Conservation (phyloP, 1,140 invertebrate species). For the Rhyacophila brunnea region DNA sequence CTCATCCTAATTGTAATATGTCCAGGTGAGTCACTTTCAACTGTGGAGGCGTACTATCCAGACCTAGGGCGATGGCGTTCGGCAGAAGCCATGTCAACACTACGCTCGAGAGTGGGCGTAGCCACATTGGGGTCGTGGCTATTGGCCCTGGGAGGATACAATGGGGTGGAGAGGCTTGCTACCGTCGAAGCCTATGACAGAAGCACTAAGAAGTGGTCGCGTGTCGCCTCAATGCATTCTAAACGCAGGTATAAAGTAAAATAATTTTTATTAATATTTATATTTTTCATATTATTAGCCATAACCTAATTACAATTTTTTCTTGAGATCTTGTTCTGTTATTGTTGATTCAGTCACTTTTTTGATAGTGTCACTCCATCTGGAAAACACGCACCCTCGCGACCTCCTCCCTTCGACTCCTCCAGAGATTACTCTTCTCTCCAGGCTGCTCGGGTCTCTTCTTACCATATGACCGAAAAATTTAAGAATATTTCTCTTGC, state of each 20-base stretch:
- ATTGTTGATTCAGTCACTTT: too few relatives aligned
- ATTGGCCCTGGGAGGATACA: conserved; percentile 77
- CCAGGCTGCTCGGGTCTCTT: too few relatives aligned
- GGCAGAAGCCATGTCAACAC: conserved; percentile 83
- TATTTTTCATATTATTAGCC: too few relatives aligned
- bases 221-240: conserved; percentile 79
- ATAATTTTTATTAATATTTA: too few relatives aligned
- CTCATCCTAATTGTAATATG: conserved; percentile 7
- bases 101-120: conserved; percentile 81
- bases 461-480: too few relatives aligned
- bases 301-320: too few relatives aligned
- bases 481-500: too few relatives aligned
- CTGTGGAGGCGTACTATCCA: conserved; percentile 86
- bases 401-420: too few relatives aligned
- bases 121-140: conserved; percentile 75
- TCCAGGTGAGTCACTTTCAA: conserved; percentile 78
- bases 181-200: conserved; percentile 90
- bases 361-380: too few relatives aligned
- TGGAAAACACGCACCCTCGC: too few relatives aligned
- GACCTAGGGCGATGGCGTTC: conserved; percentile 69
- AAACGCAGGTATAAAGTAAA: conserved; percentile 78
- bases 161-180: conserved; percentile 76
- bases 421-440: too few relatives aligned
- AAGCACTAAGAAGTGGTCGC: conserved; percentile 69
- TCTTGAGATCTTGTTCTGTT: too few relatives aligned